Conservation (phyloP, 2,888 invertebrate genomes). For the Napeogenes inachia region DNA sequence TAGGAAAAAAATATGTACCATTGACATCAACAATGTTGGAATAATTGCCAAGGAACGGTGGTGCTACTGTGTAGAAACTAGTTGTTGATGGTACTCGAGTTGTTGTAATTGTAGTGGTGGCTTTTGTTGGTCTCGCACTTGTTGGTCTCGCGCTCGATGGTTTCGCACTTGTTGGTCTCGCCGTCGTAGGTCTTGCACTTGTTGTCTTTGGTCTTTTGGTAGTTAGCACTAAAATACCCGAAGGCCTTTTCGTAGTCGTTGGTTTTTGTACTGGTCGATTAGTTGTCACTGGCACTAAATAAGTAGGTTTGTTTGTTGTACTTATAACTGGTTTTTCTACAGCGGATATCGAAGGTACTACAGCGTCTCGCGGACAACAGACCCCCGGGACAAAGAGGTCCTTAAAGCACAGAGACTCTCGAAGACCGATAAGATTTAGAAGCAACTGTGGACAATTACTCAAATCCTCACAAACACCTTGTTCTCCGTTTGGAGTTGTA, state of each 20-base stretch:
- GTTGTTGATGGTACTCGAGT: conserved; percentile 50
- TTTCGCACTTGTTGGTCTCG: conserved; percentile 33
- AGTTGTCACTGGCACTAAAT: conserved; percentile 63
- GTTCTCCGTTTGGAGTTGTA: conserved; percentile 87
- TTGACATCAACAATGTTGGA: conserved; percentile 74
- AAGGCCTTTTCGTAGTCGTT: conserved; percentile 52
- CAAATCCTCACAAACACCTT: conserved; percentile 90
- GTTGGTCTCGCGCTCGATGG: conserved; percentile 36
- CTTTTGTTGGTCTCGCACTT: conserved; percentile 34
- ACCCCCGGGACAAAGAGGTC: conserved; percentile 94
- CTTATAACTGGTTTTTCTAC: conserved; percentile 54
- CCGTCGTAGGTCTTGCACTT: conserved; percentile 44
- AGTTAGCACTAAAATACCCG: conserved; percentile 50
- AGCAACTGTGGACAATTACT: conserved; percentile 92
- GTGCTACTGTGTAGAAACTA: conserved; percentile 66
- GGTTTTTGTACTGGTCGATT: conserved; percentile 47
- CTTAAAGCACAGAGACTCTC: conserved; percentile 94
- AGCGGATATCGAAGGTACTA: conserved; percentile 48
- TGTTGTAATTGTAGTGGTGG: conserved; percentile 44
- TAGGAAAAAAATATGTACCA: conserved; percentile 46
- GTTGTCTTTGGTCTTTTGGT: conserved; percentile 53
- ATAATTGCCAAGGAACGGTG: conserved; percentile 60
- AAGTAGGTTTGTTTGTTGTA: conserved; percentile 65
- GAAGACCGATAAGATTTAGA: conserved; percentile 86
- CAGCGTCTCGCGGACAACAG: conserved; percentile 85